Evolutionary conservation across 2,797 vertebrate genomes (phyloP), one percentile per base, ranked within the genome.

Genomic region (Meriones psammophilus): DNA sequence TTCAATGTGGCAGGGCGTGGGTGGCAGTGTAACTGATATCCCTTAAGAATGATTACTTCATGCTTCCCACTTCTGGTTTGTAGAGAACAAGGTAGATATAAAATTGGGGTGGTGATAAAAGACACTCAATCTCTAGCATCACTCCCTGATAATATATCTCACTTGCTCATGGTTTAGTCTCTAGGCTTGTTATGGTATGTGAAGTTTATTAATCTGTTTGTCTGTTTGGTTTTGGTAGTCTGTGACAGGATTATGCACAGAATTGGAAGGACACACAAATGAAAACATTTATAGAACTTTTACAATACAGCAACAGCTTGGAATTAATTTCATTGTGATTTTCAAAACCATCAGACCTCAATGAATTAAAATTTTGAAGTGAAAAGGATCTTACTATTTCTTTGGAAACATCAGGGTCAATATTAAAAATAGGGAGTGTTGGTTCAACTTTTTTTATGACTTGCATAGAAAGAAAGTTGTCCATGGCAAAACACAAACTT

Each of bases 301-400:
- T 73, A 83, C 28, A 73, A 92, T 89, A 42, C 46, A 94, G 15
- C 30, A 89, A 33, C 39, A 90, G 56, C 30, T 76, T 94, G 26
- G n/a, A 83, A 91, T 87, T 83, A 33, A 71, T 84, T 96, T 79
- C 92, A 91, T 88, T 73, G 13, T 74, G 36, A 94, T 84, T 97
- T 96, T 88, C 71, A 88, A 95, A 95, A 39, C 69, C 42, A 93
- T 81, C 71, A 93, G 54, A 92, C 22, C 4, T 68, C 79, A 56
- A n/a, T 60, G 18, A 85, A 62, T 93, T 68, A 33, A 22, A 69
- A 77, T 64, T 92, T 93, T 94, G 88, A 91, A 91, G 81, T 58
- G 46, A 68, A 88, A 68, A 39, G 24, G 54, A 14, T 89, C 33
- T 71, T 74, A 71, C 46, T 91, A 36, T n/a, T n/a, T 88, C 39